Percentiles rank a stretch among this genome's conserved stretches.
Evolutionary conservation across 2,888 invertebrate genomes (phyloP).

Genomic region (Nineta flava): DNA sequence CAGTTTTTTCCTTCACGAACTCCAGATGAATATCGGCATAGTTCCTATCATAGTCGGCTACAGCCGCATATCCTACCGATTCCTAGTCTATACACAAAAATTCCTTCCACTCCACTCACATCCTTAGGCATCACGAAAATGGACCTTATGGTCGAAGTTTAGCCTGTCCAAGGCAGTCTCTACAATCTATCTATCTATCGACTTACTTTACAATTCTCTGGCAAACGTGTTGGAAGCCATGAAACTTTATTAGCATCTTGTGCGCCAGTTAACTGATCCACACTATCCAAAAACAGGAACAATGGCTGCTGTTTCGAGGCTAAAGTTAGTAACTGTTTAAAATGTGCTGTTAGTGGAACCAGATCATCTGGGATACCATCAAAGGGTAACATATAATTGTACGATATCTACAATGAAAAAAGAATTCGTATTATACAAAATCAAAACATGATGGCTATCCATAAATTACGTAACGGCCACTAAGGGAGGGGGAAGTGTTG

Average conservation of each 20-base stretch:
- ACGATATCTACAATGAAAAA: constrained; percentile 52
- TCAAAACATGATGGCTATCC: background rate
- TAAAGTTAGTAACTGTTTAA: constrained; percentile 79
- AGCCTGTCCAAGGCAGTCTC: background rate
- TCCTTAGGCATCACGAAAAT: too few species aligned
- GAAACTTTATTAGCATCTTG: constrained; percentile 91
- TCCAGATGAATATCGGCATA: too few species aligned
- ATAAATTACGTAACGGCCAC: too few species aligned
- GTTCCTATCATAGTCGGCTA: too few species aligned
- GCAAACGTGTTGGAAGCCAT: constrained; percentile 86
- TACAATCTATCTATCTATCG: too few species aligned
- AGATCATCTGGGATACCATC: constrained; percentile 92
- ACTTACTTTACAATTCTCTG: constrained; percentile 68
- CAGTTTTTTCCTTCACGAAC: too few species aligned
- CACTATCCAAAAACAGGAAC: constrained; percentile 84
- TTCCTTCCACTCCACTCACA: too few species aligned
- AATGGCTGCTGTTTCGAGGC: constrained; percentile 73
- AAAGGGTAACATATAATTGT: constrained; percentile 80
- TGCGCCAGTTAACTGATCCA: constrained; percentile 90
- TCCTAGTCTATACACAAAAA: too few species aligned
- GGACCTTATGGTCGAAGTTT: too few species aligned
- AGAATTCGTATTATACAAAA: constrained; percentile 4
- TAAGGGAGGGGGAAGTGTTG: too few species aligned
- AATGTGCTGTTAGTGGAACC: constrained; percentile 88
- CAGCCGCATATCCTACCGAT: too few species aligned